A percentile compares a stretch with the other conserved stretches of the same genome.
Conservation (phyloP, 2,888 invertebrate genomes). For the Coleophora deauratella region DNA sequence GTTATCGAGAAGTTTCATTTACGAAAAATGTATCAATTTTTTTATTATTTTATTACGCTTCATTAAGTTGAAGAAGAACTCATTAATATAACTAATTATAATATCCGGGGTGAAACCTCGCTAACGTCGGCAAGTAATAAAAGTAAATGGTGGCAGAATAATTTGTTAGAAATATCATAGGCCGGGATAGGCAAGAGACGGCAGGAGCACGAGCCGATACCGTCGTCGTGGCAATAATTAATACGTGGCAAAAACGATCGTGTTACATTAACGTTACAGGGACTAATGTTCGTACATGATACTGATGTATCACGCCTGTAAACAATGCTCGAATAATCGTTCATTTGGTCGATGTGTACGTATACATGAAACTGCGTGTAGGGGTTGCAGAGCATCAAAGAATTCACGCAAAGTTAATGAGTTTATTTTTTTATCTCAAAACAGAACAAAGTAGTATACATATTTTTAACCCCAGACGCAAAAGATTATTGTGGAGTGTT, state of each 20-base stretch:
- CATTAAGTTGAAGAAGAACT: conserved; percentile 6
- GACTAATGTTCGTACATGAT: no score
- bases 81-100: conserved; percentile 40
- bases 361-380: neutral
- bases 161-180: conserved; percentile 17
- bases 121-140: conserved; percentile 43
- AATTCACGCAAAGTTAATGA: no score
- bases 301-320: neutral
- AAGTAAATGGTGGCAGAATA: conserved; percentile 30
- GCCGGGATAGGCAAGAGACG: no score
- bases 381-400: neutral
- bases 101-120: conserved; percentile 36
- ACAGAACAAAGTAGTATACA: no score
- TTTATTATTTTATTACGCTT: no score
- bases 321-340: neutral
- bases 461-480: no score
- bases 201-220: neutral
- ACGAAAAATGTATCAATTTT: no score
- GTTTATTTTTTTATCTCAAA: no score
- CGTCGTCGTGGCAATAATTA: neutral
- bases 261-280: no score
- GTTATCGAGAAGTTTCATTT: no score
- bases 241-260: no score
- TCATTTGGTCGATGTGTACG: neutral
- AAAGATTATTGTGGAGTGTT: no score